Conservation (phyloP, 2,113 vertebrate species). For the Catharus bicknelli region DNA sequence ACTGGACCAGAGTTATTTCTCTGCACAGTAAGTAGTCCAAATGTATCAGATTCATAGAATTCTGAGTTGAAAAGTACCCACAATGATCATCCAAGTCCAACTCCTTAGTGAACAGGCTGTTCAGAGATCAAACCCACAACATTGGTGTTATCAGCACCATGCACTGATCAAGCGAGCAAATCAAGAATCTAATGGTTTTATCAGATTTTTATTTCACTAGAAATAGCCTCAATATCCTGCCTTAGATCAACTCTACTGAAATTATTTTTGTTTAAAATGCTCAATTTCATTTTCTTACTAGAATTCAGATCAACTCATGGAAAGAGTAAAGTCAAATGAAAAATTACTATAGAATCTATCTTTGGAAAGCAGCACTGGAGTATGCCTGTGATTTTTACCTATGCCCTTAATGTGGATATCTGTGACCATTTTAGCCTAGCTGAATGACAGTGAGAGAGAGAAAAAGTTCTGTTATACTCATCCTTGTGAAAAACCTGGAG, state of each 20-base stretch:
- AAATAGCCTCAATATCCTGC: neutral
- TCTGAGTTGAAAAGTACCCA: neutral
- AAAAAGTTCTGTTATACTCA: neutral
- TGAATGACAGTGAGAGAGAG: neutral
- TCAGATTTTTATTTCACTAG: neutral
- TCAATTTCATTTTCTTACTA: neutral
- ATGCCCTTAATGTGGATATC: neutral
- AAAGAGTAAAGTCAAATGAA: neutral
- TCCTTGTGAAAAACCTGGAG: neutral
- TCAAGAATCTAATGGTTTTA: neutral
- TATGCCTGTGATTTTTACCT: neutral
- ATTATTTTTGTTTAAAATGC: neutral
- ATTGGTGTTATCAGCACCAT: accelerated
- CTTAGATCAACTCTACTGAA: neutral
- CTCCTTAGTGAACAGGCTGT: neutral
- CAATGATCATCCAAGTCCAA: neutral
- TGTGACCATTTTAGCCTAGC: neutral
- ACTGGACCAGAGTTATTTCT: neutral
- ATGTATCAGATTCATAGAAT: neutral
- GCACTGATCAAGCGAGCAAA: neutral
- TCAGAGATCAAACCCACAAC: accelerated
- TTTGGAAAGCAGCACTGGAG: neutral
- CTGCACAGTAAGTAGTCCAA: neutral
- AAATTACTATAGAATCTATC: neutral
- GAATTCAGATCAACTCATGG: neutral